A percentile compares a stretch with the other conserved stretches of the same genome.
These are phyloP conservation scores for Pitta sordida DNA, from an alignment of 2,113 vertebrate genomes.

Conservation along the genomic window DNA sequence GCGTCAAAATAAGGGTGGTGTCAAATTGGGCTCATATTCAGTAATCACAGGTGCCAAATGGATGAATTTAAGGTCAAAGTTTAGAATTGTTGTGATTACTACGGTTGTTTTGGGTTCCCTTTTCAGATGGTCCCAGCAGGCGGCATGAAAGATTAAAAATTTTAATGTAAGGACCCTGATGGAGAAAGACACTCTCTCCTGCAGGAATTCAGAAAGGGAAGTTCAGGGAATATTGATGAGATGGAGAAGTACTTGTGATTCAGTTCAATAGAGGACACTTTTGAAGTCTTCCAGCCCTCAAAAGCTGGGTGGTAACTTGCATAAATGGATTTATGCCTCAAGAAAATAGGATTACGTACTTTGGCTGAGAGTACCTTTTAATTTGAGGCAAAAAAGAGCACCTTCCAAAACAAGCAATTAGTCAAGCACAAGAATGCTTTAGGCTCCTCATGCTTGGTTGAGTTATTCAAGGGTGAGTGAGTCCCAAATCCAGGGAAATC, in stretches of 20 bases:
- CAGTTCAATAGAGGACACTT: not conserved
- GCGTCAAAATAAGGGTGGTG: not conserved
- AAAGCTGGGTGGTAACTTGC: not conserved
- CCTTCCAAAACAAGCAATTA: not conserved
- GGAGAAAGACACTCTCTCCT: not conserved
- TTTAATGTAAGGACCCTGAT: not conserved
- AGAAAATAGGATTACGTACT: not conserved
- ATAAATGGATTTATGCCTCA: not conserved
- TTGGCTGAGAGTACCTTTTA: not conserved
- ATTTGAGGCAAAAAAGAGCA: not conserved
- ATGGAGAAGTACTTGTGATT: not conserved
- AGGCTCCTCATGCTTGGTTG: not conserved
- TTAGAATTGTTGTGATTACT: not conserved
- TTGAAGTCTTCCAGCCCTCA: not conserved
- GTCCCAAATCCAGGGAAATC: not conserved
- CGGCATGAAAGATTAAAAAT: not conserved
- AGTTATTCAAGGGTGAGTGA: not conserved
- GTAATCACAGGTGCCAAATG: conserved; percentile 7
- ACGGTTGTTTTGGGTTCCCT: not conserved
- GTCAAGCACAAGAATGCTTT: accelerated
- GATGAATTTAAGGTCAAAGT: conserved; percentile 6
- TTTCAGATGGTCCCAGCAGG: not conserved
- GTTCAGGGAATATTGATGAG: not conserved
- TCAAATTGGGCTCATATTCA: not conserved
- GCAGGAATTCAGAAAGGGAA: not conserved